Evolutionary conservation across 2,797 vertebrate species (phyloP), one percentile per base, ranked within the genome.

Genomic region (Anabas testudineus): DNA sequence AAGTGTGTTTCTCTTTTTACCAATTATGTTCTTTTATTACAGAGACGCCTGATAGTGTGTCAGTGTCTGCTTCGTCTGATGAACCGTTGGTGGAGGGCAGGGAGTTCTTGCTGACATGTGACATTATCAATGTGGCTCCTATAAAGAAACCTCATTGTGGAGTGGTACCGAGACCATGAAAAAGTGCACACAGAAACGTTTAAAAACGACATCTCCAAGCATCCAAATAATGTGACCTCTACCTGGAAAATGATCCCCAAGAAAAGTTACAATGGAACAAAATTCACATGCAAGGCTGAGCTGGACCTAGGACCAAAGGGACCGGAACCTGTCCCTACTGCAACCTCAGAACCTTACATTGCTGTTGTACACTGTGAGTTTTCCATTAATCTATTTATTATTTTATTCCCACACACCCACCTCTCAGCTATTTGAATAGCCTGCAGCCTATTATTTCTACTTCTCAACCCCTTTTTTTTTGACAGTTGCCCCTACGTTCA

Each of bases 401-500:
- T 19, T 19, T 19, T 19, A 19, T 16, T 34, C 32, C 37, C 10
- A 26, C 41, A 10, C 36, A 14, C 37, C 10, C 43, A 63, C 5
- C 3, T 1, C 10, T 13, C 2, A 1, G n/a, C n/a, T n/a, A n/a
- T n/a, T n/a, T n/a, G n/a, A n/a, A n/a, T n/a, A n/a, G 12, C 52
- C 9, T 21, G 1, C 22, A 32, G 16, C 16, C 7, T 18, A 5
- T 30, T 30, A 5, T 19, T 39, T 32, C 6, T 43, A 56, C 22
- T n/a, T 22, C 6, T 49, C 9, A 53, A 51, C 43, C 34, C 15
- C 14, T 51, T 43, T 64, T 43, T 9, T 43, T 9, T 14, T 48
- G 46, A 70, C 68, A 94, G 93, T 90, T 65, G 64, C 62, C 0
- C 91, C 92, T 7, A 21, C 47, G 32, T 71, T 93, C 9, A 19